Percentiles rank a stretch among this genome's conserved stretches.
Evolutionary conservation across 1,140 invertebrate genomes (phyloP).

Genomic region (Berghia stephanieae): DNA sequence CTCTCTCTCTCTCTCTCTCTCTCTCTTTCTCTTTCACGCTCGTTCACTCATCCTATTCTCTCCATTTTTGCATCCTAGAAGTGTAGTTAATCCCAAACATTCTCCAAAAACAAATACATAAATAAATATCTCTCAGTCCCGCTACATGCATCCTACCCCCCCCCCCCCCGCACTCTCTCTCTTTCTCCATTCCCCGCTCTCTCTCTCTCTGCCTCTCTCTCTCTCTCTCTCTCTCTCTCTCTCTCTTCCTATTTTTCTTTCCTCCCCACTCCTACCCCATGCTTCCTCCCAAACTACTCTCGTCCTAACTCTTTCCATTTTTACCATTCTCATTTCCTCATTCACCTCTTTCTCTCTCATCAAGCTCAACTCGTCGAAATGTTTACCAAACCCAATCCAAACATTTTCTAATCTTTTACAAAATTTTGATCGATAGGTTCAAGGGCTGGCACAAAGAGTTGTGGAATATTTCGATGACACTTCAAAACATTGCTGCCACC

Average conservation of each 20-base stretch:
- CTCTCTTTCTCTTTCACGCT: not conserved
- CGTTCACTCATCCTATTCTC: no score
- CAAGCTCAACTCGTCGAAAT: no score
- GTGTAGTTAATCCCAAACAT: no score
- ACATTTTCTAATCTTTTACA: no score
- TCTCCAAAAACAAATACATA: slow-evolving; percentile 20
- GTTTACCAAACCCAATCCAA: no score
- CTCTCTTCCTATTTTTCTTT: not conserved
- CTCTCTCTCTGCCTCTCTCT: not conserved
- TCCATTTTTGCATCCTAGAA: no score
- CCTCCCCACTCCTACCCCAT: not conserved
- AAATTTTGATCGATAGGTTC: no score
- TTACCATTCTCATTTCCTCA: no score
- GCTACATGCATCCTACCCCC: slow-evolving; percentile 26
- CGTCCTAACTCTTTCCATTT: not conserved
- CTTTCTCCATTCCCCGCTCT: not conserved
- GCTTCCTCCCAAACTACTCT: not conserved
- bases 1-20: not conserved
- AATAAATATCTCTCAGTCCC: slow-evolving; percentile 25
- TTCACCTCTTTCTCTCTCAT: not conserved
- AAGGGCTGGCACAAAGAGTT: no score
- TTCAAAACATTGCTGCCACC: no score
- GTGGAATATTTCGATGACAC: no score
- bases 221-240: not conserved
- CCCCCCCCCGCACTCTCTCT: not conserved